Base-by-base conservation (phyloP, 2,113 vertebrate species). In the Galeopterus variegatus region DNA sequence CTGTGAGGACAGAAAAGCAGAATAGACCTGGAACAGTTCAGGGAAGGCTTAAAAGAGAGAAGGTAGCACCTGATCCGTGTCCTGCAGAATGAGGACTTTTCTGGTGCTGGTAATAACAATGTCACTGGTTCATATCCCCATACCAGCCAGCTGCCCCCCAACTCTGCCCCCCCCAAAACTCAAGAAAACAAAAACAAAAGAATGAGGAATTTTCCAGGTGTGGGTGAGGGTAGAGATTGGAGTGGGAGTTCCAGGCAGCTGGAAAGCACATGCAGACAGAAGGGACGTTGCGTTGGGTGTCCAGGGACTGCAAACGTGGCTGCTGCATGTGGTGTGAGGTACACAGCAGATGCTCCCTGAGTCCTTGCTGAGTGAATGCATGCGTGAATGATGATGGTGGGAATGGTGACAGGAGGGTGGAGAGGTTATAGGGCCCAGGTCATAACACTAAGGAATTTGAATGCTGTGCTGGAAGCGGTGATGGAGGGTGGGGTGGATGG, bases 241-340 rank as follows among this genome's bases (percentile, higher is more conserved):
- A 54, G 72, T 48, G 8, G 4, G 23, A 48, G 70, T 28, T 67
- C 18, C 50, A 24, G 86, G 75, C 23, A 58, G 17, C 5, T 77
- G 77, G 82, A 73, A 92, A 73, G 56, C 50, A 6, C 17, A 41
- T 0, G 3, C 48, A 21, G 31, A 48, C 31, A 76, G 41, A 31
- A 2, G 3, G 85, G 28, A 18, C 0, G 0, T 13, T 56, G 36
- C 48, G 0, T n/a, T n/a, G 70, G 54, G 24, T 58, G 54, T 64
- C 48, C 26, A 41, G n/a, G 62, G 28, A 23, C 33, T 67, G 50
- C 69, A 50, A 15, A 28, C 3, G 15, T 26, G 70, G 28, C 69
- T 48, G 62, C 9, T 14, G 93, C 82, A 0, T 10, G 19, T 28
- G 88, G 10, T 58, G 36, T 41, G 65, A 67, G 33, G 48, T 17